Base-by-base conservation (phyloP, 2,797 vertebrate species). In the Oreortyx pictus region DNA sequence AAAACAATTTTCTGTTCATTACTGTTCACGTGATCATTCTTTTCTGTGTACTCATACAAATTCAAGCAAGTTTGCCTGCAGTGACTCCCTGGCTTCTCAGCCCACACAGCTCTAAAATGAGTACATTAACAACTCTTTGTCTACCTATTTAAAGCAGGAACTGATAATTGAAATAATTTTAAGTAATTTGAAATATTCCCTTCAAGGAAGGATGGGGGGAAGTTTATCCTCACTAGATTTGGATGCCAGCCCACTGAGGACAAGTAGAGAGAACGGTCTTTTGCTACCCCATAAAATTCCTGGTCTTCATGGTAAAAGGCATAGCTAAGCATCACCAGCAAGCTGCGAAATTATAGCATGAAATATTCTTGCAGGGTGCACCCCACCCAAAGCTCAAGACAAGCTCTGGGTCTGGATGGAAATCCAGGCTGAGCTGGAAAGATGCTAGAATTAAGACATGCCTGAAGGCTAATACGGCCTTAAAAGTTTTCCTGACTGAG, bases 331-430 rank as follows among this genome's bases (percentile, higher is more conserved):
- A 66, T 31, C 22, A 41, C 23, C 71, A 84, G 2, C 27, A 20
- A 56, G 16, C 88, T 79, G 29, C 73, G 86, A 79, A 79, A 94
- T 86, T 20, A 46, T 7, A 56, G 24, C 46, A 83, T 24, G 27
- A 90, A 92, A 86, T 66, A 54, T 70, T 62, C 39, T 52, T 19
- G 3, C 29, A 60, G 59, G 8, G 16, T 1, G 0, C 18, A 9
- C 23, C 46, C 61, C 66, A 78, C 2, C 23, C 61, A 68, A 65
- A 78, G 18, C 14, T 17, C 50, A 56, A 27, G 18, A 37, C 50
- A 81, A 50, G 29, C 56, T 65, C 6, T 50, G 17, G 35, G 18
- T 14, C 39, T 80, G 60, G 24, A 73, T 62, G 39, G 24, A 76
- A 89, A 68, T 9, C 25, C 68, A 83, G 14, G 6, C 33, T 64